These are phyloP conservation scores for Drosophila mulleri DNA, from an alignment of 2,888 invertebrate species.

Conservation along the genomic window DNA sequence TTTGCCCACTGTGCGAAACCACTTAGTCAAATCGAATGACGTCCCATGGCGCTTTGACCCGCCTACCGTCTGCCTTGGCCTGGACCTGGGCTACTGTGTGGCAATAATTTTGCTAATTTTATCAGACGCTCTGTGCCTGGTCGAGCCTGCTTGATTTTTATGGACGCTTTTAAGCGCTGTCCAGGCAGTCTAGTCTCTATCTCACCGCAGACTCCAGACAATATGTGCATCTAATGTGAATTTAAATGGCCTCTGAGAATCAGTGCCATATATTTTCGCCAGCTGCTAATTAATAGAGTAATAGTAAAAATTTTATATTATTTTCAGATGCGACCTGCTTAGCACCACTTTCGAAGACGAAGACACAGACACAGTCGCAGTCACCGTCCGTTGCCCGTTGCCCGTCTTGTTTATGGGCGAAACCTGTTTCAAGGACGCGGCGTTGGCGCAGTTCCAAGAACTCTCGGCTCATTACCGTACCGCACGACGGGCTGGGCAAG, in stretches of 20 bases:
- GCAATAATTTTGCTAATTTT: conserved; percentile 68
- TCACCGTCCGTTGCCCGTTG: conserved; percentile 27
- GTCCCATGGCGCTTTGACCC: conserved; percentile 45
- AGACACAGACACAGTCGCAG: conserved; percentile 6
- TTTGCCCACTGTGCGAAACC: conserved; percentile 43
- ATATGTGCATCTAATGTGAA: conserved; percentile 60
- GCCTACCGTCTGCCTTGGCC: background rate
- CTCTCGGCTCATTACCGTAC: conserved; percentile 62
- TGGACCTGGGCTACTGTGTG: conserved; percentile 54
- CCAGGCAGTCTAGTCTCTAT: background rate
- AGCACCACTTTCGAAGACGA: conserved; percentile 6
- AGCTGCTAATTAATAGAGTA: conserved; percentile 68
- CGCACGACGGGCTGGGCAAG: conserved; percentile 13
- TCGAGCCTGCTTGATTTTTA: conserved; percentile 65
- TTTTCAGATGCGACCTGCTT: conserved; percentile 27
- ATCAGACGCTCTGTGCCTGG: conserved; percentile 52
- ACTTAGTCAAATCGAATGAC: conserved; percentile 51
- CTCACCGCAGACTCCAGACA: conserved; percentile 23
- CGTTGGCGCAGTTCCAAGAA: conserved; percentile 74
- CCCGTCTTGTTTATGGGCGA: conserved; percentile 61
- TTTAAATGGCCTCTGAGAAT: conserved; percentile 62
- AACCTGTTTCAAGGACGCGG: conserved; percentile 78
- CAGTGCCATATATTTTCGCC: conserved; percentile 59
- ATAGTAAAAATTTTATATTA: conserved; percentile 60
- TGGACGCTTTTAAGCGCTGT: conserved; percentile 61